phyloP scores from a whole-genome alignment of 2,113 vertebrate genomes.

The Tragelaphus scriptus region DNA sequence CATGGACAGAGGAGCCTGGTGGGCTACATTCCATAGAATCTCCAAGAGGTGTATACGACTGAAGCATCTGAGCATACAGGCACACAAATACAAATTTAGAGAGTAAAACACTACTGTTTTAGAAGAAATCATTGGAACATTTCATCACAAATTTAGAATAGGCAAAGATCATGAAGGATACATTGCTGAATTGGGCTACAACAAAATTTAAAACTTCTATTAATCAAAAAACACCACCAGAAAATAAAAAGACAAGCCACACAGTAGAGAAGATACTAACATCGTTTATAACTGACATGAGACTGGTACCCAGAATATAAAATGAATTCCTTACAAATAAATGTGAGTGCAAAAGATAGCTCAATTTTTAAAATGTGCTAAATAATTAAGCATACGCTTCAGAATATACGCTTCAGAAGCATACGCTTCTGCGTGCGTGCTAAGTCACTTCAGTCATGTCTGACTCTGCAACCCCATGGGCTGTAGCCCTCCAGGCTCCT shows the following conservation, averaged over 20 bases:
- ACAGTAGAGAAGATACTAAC: not conserved
- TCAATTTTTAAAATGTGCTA: not conserved
- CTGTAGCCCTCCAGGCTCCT: not conserved
- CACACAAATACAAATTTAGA: not conserved
- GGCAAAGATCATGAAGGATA: not conserved
- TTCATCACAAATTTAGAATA: not conserved
- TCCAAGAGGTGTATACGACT: not conserved
- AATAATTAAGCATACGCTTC: not conserved
- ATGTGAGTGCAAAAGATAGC: not conserved
- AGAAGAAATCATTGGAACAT: not conserved
- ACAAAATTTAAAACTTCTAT: not conserved
- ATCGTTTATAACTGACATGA: not conserved
- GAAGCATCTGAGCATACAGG: not conserved
- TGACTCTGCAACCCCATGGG: not conserved
- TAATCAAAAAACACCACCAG: not conserved
- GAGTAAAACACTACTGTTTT: not conserved
- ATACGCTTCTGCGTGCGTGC: not conserved
- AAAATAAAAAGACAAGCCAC: not conserved
- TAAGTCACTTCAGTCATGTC: not conserved
- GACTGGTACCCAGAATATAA: not conserved
- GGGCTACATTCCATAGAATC: not conserved
- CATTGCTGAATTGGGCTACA: not conserved
- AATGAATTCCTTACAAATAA: not conserved
- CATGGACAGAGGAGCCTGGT: not conserved
- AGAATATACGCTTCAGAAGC: not conserved